Base-by-base conservation (phyloP, 1,140 invertebrate genomes). In the Musca vetustissima region DNA sequence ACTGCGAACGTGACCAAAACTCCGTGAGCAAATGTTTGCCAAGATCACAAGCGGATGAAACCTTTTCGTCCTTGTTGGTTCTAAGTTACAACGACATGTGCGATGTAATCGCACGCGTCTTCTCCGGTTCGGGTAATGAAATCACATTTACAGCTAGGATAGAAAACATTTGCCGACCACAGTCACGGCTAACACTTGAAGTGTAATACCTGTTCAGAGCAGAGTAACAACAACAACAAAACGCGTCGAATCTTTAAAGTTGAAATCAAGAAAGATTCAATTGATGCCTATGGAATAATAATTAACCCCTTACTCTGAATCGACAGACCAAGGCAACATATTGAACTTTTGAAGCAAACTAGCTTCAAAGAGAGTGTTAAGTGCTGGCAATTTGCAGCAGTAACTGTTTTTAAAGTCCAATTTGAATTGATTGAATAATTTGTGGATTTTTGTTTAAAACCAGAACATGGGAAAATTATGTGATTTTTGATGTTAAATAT, bases 191-290 rank as follows among this genome's bases (percentile, higher is more conserved):
- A 43, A 13, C 36, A 7, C 6, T 43, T 43, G 6, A 43, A 43
- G 36, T 43, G 36, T 43, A 43, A 43, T 43, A 43, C 36, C 36
- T 43, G 36, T 43, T 43, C 11, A 43, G 9, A 32, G 28, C 3
- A 13, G 6, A 43, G 11, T 2, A 43, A 43, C 36, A 43, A 43
- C 4, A 43, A 43, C 4, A 43, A 13, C 4, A 43, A 13, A 2
- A 13, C 4, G 13, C 11, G 32, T 61, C 6, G 9, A 19, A 36
- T 61, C 57, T 61, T 61, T 21, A 61, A 61, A 28, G n/a, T 36
- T 61, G 57, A 61, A 61, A 61, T 61, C 25, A 61, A 61, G 57
- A 61, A 61, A 61, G 57, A 28, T 61, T 61, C 36, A 17, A 61
- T n/a, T 36, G 36, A 61, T 61, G 57, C 57, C 36, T 21, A 13